Evolutionary conservation across 2,888 invertebrate genomes (phyloP), one percentile per base, ranked within the genome.

Genomic region (Ganaspis brasiliensis): DNA sequence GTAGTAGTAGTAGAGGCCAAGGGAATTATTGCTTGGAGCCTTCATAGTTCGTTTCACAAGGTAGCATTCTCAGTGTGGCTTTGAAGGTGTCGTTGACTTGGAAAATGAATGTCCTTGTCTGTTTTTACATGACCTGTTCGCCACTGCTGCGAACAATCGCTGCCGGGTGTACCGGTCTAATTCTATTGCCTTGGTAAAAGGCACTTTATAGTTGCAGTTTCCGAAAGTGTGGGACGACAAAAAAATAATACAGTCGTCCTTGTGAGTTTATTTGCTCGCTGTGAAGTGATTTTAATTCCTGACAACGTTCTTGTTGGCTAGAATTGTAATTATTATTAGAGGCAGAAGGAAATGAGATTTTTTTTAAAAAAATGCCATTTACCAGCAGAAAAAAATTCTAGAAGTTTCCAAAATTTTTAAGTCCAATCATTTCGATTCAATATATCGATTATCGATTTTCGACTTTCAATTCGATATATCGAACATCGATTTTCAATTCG

Each of bases 71-170:
- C 45, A 67, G 9, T 67, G 67, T 14, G 63, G 63, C 63, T 63
- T 63, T 45, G 26, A 56, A 40, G 40, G 24, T 37, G 31, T 57
- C 26, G 40, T 75, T 40, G 55, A 70, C 35, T 19, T 70, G 31
- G 45, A 55, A 56, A 74, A 74, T 57, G 21, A 73, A 52, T 61
- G 59, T 52, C 26, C 55, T 35, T 52, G 56, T 10, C 55, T 56
- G 63, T 74, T 59, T 67, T 67, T 72, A 24, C 31, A 52, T 45
- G 67, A 67, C 67, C 67, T 67, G 67, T 67, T 67, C 67, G 67
- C 67, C 67, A 40, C 40, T 40, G 37, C 67, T 19, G n/a, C 21
- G 24, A 63, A 45, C 45, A 67, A 67, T 67, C 67, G 45, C 67
- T 67, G 67, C 67, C 67, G 67, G 67, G 67, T 67, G n/a, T 45